These are phyloP conservation scores for Helleia helle DNA, from an alignment of 2,888 invertebrate genomes.

Conservation along the genomic window DNA sequence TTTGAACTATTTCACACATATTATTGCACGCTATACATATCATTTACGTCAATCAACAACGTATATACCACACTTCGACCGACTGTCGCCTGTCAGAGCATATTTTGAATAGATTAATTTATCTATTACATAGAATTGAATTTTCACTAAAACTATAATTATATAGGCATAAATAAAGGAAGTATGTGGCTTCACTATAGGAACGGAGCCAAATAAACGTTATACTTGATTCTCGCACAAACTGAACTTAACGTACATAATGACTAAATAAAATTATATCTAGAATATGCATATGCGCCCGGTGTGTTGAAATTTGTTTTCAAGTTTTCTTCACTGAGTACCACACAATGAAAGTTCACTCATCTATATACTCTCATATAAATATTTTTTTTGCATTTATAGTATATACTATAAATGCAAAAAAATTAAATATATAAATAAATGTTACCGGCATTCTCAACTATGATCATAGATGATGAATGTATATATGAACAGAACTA, in stretches of 20 bases:
- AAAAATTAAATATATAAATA: too few species aligned
- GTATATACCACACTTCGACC: conserved; percentile 29
- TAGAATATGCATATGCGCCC: conserved; percentile 42
- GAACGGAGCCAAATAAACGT: conserved; percentile 65
- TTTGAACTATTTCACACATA: conserved; percentile 54
- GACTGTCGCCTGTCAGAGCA: conserved; percentile 38
- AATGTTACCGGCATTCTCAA: too few species aligned
- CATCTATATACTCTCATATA: too few species aligned
- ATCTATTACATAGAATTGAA: conserved; percentile 42
- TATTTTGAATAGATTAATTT: conserved; percentile 31
- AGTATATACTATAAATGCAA: too few species aligned
- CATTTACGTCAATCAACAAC: conserved; percentile 34
- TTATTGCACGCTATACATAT: conserved; percentile 68
- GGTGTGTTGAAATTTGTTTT: not conserved
- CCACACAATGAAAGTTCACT: too few species aligned
- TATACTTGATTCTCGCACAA: conserved; percentile 48
- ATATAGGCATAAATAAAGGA: conserved; percentile 58
- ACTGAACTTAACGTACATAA: conserved; percentile 59
- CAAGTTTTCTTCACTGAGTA: too few species aligned
- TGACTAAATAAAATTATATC: conserved; percentile 69
- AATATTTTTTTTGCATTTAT: too few species aligned
- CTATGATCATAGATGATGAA: too few species aligned
- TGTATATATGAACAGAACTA: too few species aligned
- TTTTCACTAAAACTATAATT: conserved; percentile 50
- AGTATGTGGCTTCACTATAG: conserved; percentile 59